These are phyloP conservation scores for Lasius platythorax DNA, from an alignment of 2,888 invertebrate species.

Conservation along the genomic window DNA sequence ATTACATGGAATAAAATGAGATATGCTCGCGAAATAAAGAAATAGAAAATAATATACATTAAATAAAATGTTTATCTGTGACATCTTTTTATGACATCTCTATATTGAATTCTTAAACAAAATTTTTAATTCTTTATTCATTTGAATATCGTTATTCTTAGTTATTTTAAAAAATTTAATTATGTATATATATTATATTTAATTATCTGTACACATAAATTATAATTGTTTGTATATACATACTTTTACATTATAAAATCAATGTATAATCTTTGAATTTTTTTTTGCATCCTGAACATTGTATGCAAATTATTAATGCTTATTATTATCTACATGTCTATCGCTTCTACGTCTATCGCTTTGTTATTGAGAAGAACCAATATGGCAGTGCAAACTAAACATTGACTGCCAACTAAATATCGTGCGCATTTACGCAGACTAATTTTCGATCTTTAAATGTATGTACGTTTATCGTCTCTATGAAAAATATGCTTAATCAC, in stretches of 20 bases:
- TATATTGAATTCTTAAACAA: not conserved
- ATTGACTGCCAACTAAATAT: conserved; percentile 21
- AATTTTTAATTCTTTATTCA: not conserved
- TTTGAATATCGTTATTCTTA: not conserved
- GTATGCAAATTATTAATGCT: conserved; percentile 57
- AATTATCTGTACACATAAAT: conserved; percentile 5
- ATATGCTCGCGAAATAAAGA: not conserved
- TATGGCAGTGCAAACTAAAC: not conserved
- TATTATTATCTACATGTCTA: conserved; percentile 51
- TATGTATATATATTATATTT: not conserved
- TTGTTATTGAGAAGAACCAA: conserved; percentile 8
- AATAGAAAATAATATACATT: not conserved
- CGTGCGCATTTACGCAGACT: conserved; percentile 20
- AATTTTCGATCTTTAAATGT: conserved; percentile 38
- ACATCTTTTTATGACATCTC: not conserved
- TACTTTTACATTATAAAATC: not conserved
- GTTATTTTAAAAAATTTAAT: not conserved
- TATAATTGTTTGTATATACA: not conserved
- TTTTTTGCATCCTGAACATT: conserved; percentile 2
- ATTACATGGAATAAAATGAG: conserved; percentile 26
- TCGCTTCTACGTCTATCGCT: conserved; percentile 8
- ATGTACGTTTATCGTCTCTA: conserved; percentile 11
- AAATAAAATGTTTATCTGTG: not conserved
- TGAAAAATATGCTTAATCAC: conserved; percentile 26
- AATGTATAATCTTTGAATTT: not conserved